Evolutionary conservation across 2,888 invertebrate genomes (phyloP), one percentile per base, ranked within the genome.

Genomic region (Lasioglossum morio): DNA sequence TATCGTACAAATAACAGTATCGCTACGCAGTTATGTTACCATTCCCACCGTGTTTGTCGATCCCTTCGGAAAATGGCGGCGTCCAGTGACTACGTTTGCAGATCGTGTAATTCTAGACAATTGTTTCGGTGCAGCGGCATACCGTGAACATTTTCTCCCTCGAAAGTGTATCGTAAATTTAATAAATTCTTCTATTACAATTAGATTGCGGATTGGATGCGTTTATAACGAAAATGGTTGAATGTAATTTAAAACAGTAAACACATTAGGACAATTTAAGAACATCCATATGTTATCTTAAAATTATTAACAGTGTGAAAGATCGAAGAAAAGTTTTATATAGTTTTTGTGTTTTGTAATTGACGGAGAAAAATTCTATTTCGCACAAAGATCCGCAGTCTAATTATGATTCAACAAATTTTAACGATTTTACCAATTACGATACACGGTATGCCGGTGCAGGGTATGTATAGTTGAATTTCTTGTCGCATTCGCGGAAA

Each of bases 1-100:
- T 91, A 92, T 93, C 89, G 90, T 93, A 93, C 91, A 93, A 92
- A 93, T 92, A 93, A 89, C 88, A 81, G 75, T 92, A 89, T 92
- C 90, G 89, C 89, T 90, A 90, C 84, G 91, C 86, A 88, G 86
- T 93, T 91, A 91, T 92, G 88, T 46, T 16, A 46, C 46, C 16
- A 23, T 40, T 69, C 23, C 37, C 37, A 34, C 37, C 69, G 34
- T 37, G 8, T 30, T 27, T 19, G 16, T 30, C 63, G 63, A 66
- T 7, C 19, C 19, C 30, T 27, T 72, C 73, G 82, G 70, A 79
- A 90, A 87, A 86, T 84, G 87, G 85, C 89, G 88, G 37, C 12
- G 23, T 30, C 16, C 7, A 7, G 16, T 27, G 30, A 63, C 27
- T 30, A 63, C 30, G 63, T 16, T 53, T 53, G 48, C 23, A 53